A percentile compares a stretch with the other conserved stretches of the same genome.
phyloP scores from a whole-genome alignment of 2,888 invertebrate species.

The Imbricaverruca yamaguchii region DNA sequence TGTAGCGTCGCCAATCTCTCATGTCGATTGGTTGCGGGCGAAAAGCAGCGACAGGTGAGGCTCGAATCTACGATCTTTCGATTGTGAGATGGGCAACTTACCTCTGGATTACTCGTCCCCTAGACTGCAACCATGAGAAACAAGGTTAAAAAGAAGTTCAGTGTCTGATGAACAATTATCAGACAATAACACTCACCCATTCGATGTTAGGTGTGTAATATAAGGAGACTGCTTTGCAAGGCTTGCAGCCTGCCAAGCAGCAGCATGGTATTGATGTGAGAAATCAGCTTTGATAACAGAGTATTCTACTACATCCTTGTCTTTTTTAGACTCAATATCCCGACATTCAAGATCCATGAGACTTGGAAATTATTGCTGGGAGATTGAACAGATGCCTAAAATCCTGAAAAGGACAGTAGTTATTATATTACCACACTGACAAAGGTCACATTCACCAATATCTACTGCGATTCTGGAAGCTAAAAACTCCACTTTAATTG shows the following conservation, averaged over 20 bases:
- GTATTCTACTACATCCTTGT: neutral
- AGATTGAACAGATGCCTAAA: neutral
- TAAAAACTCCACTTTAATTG: neutral
- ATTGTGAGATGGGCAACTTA: no score
- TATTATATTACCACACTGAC: neutral
- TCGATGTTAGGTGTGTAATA: neutral
- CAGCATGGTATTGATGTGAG: neutral
- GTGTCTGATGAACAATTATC: no score
- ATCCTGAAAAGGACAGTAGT: neutral
- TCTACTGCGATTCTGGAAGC: neutral
- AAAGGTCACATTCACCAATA: neutral
- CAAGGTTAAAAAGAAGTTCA: neutral
- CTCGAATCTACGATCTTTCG: no score
- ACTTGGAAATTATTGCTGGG: neutral
- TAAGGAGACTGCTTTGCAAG: neutral
- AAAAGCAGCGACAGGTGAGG: neutral
- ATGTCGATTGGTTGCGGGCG: no score
- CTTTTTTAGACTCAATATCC: constrained; percentile 5
- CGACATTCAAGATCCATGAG: neutral
- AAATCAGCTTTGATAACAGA: neutral
- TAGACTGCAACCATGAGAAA: neutral
- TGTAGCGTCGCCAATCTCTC: no score
- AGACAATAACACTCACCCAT: neutral
- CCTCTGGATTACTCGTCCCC: neutral
- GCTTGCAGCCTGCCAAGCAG: neutral